phyloP scores from a whole-genome alignment of 2,888 invertebrate species.

The Arenicola marina region DNA sequence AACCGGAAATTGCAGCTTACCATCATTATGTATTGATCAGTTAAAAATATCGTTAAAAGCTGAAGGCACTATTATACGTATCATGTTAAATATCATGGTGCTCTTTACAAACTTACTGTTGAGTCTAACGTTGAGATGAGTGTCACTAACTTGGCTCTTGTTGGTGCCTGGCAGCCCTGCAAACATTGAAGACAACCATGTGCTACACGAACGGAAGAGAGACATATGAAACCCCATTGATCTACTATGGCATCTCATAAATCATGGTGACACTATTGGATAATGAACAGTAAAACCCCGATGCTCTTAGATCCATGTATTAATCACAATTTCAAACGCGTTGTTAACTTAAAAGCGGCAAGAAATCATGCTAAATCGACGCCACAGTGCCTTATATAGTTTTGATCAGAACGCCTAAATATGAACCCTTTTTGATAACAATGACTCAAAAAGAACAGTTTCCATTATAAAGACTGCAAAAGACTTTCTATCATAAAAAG shows the following conservation, averaged over 20 bases:
- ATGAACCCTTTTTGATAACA: not conserved
- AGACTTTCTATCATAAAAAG: not conserved
- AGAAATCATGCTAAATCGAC: too few relatives aligned
- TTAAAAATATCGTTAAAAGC: not conserved
- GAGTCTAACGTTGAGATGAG: conserved; percentile 75
- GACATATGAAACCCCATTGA: too few relatives aligned
- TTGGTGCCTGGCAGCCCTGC: conserved; percentile 64
- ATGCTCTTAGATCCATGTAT: too few relatives aligned
- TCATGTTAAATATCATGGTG: too few relatives aligned
- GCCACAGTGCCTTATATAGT: too few relatives aligned
- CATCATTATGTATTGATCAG: not conserved
- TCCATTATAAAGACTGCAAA: not conserved
- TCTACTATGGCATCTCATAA: too few relatives aligned
- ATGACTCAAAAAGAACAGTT: not conserved
- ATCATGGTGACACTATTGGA: too few relatives aligned
- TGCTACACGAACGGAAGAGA: not conserved
- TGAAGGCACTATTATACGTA: not conserved
- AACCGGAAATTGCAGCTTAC: not conserved
- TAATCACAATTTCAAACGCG: too few relatives aligned
- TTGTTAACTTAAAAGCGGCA: too few relatives aligned
- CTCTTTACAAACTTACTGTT: conserved; percentile 68
- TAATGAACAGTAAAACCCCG: too few relatives aligned
- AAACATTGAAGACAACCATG: conserved; percentile 11
- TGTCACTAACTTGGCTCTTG: conserved; percentile 72
- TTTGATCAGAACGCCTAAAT: not conserved